Conservation (phyloP, 2,113 vertebrate species). For the Nestor notabilis region DNA sequence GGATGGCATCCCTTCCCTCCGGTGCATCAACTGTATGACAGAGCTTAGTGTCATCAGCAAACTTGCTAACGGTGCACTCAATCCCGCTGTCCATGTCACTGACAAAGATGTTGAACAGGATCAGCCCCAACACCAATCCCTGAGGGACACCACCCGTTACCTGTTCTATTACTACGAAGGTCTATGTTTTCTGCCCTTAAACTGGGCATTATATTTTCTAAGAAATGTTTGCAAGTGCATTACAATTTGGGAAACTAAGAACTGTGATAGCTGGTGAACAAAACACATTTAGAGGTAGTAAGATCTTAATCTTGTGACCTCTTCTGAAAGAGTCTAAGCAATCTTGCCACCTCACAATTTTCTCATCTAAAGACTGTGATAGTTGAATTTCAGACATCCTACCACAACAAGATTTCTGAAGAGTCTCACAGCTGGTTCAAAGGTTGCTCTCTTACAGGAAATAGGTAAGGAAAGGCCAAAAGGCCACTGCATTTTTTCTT, state of each 20-base stretch:
- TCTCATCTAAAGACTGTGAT: not conserved
- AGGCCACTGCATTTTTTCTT: conserved; percentile 17
- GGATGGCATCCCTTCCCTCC: not conserved
- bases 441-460: not conserved
- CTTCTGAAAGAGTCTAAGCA: not conserved
- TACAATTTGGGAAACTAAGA: not conserved
- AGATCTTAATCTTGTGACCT: not conserved
- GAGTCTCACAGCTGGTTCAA: not conserved
- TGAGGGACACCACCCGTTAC: not conserved
- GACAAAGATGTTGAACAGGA: not conserved
- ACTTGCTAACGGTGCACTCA: not conserved
- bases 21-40: not conserved
- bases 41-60: not conserved
- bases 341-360: not conserved
- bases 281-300: not conserved
- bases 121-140: no score
- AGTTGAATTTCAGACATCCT: not conserved
- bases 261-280: not conserved
- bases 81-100: not conserved
- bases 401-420: not conserved
- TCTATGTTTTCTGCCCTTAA: not conserved
- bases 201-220: rapidly evolving
- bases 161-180: not conserved
- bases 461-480: not conserved
- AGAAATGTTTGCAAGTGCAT: not conserved